Conservation (phyloP, 1,140 invertebrate genomes). For the Goniozus legneri region DNA sequence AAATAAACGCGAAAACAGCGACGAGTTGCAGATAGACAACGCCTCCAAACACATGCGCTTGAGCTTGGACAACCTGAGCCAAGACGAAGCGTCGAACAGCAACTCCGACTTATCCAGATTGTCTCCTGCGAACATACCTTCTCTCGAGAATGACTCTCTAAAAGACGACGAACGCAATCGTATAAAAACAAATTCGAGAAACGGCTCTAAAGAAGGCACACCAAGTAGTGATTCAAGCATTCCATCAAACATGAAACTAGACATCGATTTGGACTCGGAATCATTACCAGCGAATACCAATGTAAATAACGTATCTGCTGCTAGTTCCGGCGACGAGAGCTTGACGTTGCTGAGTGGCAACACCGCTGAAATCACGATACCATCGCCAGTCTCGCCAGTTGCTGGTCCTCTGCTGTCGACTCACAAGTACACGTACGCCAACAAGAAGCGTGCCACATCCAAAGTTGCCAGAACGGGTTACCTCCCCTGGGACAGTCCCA, state of each 20-base stretch:
- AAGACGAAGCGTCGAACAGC: slow-evolving; percentile 46
- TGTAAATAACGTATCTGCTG: slow-evolving; percentile 37
- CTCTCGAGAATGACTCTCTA: slow-evolving; percentile 30
- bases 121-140: slow-evolving; percentile 32
- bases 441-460: slow-evolving; percentile 40
- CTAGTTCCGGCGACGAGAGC: slow-evolving; percentile 45
- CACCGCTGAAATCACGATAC: slow-evolving; percentile 43
- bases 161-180: slow-evolving; percentile 25
- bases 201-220: slow-evolving; percentile 44
- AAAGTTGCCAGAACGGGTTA: slow-evolving; percentile 36
- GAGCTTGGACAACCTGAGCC: slow-evolving; percentile 41
- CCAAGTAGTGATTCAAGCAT: slow-evolving; percentile 39
- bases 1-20: slow-evolving; percentile 30
- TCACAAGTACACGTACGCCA: slow-evolving; percentile 49
- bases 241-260: slow-evolving; percentile 41
- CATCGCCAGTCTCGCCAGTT: slow-evolving; percentile 47
- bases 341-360: slow-evolving; percentile 39
- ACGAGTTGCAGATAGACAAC: slow-evolving; percentile 22
- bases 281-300: slow-evolving; percentile 33
- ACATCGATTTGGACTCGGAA: slow-evolving; percentile 42
- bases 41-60: slow-evolving; percentile 38
- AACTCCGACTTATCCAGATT: slow-evolving; percentile 42
- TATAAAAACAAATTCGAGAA: slow-evolving; percentile 32
- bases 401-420: slow-evolving; percentile 45
- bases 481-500: slow-evolving; percentile 41